Conservation (phyloP, 2,113 vertebrate species). For the Isichthys henryi region DNA sequence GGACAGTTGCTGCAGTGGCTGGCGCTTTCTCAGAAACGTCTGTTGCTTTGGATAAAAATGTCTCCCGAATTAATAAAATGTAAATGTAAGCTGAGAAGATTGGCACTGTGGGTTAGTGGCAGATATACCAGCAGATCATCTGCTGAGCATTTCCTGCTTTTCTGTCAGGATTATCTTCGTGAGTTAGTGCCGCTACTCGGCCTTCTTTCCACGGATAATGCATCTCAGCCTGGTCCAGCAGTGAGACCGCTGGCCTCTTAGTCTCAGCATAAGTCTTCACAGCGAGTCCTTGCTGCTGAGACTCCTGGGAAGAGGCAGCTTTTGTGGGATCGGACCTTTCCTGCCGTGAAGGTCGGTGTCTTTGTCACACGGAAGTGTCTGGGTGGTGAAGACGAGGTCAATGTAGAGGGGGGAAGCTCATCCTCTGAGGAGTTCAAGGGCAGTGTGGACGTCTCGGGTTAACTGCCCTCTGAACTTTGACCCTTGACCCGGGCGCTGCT, state of each 20-base stretch:
- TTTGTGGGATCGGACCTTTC: not conserved
- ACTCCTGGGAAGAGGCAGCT: not conserved
- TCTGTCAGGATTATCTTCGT: not conserved
- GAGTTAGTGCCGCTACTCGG: not conserved
- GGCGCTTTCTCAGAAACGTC: not conserved
- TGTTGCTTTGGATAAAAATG: not conserved
- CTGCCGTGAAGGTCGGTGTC: not conserved
- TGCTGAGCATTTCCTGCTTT: not conserved
- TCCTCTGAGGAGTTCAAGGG: not conserved
- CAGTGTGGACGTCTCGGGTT: not conserved
- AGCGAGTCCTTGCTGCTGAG: not conserved
- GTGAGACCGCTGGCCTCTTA: not conserved
- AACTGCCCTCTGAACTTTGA: not conserved
- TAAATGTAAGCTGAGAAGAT: not conserved
- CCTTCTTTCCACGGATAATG: not conserved
- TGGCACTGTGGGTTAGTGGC: not conserved
- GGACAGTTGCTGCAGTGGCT: not conserved
- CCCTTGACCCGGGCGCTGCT: not conserved
- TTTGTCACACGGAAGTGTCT: not conserved
- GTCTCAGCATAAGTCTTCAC: not conserved
- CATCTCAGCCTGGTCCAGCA: not conserved
- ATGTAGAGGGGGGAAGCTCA: not conserved
- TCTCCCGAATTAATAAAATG: not conserved
- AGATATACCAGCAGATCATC: not conserved
- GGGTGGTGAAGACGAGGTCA: not conserved